Evolutionary conservation across 2,113 vertebrate genomes (phyloP), one percentile per base, ranked within the genome.

Genomic region (Axis porcinus): DNA sequence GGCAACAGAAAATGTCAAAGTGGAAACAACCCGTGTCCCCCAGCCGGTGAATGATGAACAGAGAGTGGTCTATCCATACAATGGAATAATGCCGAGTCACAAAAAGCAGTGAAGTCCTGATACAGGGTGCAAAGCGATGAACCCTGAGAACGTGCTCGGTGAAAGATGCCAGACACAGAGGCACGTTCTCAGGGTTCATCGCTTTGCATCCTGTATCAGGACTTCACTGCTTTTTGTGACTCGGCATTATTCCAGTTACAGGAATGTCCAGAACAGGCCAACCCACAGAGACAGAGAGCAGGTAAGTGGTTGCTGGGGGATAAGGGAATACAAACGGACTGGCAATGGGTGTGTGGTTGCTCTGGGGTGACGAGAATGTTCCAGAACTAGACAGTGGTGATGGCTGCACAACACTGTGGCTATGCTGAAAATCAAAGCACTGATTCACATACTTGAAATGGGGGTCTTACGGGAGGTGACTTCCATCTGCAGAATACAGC

Each of bases 61-160:
- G 12, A 7, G 8, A 1, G 36, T 3, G 52, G 57, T 36, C 30
- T 21, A 16, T 5, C 40, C 7, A 12, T 11, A 19, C 9, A 2
- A 13, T 0, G 5, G 30, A 30, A 54, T 21, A 14, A 36, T 4
- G 9, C 23, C 15, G 6, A 19, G 91, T 67, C n/a, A 11, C 27
- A 13, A n/a, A 57, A 40, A 78, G 55, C 52, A 82, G 6, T 0
- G 5, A 28, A 5, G 64, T 40, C 3, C 6, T 8, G 16, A 74
- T 2, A 76, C 17, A 47, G 2, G 40, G n/a, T 52, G 33, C 33
- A 33, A 28, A 50, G n/a, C 2, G 8, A 43, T 4, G 62, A 30
- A 17, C 54, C 85, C 45, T 27, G 27, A 16, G 60, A 27, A 57
- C 27, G 6, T 4, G 30, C 45, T 40, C 1, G 0, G 47, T 43